phyloP scores from a whole-genome alignment of 1,140 invertebrate genomes.

The Octopus bimaculoides region DNA sequence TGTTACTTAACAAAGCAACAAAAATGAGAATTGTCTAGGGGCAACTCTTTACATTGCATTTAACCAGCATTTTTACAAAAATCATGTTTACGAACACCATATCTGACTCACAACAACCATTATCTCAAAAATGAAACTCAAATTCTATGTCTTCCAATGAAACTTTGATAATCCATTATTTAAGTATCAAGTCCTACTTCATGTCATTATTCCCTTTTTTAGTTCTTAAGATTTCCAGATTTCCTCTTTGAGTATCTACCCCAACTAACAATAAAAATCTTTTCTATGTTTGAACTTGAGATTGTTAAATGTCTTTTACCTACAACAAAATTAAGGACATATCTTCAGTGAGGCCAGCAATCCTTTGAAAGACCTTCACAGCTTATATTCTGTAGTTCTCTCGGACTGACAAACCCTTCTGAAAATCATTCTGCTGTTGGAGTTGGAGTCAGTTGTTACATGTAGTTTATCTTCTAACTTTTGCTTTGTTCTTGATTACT shows the following conservation, averaged over 20 bases:
- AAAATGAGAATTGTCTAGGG: background rate
- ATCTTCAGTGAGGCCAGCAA: too few relatives aligned
- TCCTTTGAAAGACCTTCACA: too few relatives aligned
- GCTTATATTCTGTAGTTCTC: too few relatives aligned
- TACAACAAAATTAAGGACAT: too few relatives aligned
- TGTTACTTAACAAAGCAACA: too few relatives aligned
- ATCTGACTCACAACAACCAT: background rate
- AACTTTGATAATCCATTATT: background rate
- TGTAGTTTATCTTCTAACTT: too few relatives aligned
- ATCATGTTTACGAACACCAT: background rate
- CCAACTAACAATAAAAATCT: background rate
- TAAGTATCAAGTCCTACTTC: background rate
- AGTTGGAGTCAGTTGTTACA: too few relatives aligned
- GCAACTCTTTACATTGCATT: background rate
- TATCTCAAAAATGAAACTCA: background rate
- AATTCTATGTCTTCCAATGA: background rate
- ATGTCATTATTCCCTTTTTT: background rate
- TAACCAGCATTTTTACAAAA: background rate
- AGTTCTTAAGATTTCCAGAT: background rate
- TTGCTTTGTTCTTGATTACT: too few relatives aligned
- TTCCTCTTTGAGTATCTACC: background rate
- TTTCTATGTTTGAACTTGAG: background rate
- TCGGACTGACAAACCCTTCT: too few relatives aligned
- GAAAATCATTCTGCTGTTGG: too few relatives aligned
- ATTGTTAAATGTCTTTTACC: too few relatives aligned